These are phyloP conservation scores for Pogonocichla stellata DNA, from an alignment of 2,113 vertebrate species.

Conservation along the genomic window DNA sequence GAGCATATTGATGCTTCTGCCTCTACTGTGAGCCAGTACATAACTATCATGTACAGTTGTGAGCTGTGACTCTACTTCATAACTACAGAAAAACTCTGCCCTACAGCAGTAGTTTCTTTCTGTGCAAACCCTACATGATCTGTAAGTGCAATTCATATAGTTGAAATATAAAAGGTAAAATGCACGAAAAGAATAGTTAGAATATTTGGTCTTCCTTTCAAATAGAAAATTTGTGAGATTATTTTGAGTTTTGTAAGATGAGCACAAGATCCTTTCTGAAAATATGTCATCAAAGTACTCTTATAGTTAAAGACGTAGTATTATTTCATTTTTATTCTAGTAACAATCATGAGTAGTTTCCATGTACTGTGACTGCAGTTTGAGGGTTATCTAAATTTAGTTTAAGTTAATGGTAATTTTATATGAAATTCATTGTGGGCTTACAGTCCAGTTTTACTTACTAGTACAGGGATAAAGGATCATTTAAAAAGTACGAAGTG, in stretches of 20 bases:
- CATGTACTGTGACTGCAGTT: not conserved
- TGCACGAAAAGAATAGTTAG: not conserved
- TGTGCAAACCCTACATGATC: not conserved
- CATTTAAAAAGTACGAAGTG: not conserved
- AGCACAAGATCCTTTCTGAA: not conserved
- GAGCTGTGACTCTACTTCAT: not conserved
- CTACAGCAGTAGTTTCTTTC: not conserved
- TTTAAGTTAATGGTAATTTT: not conserved
- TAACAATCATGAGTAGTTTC: not conserved
- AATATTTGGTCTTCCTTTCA: not conserved
- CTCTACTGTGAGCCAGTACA: not conserved
- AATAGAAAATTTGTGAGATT: not conserved
- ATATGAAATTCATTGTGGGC: not conserved
- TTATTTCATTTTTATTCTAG: not conserved
- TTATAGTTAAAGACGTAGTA: not conserved
- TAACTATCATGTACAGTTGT: not conserved
- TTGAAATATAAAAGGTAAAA: not conserved
- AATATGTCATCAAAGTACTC: not conserved
- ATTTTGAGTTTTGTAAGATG: not conserved
- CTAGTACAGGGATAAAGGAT: not conserved
- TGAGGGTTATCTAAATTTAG: not conserved
- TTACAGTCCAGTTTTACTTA: not conserved
- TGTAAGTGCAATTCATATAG: not conserved
- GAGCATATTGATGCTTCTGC: not conserved
- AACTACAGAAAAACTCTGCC: not conserved